Evolutionary conservation across 2,797 vertebrate species (phyloP).

Genomic region (Podarcis lilfordi): DNA sequence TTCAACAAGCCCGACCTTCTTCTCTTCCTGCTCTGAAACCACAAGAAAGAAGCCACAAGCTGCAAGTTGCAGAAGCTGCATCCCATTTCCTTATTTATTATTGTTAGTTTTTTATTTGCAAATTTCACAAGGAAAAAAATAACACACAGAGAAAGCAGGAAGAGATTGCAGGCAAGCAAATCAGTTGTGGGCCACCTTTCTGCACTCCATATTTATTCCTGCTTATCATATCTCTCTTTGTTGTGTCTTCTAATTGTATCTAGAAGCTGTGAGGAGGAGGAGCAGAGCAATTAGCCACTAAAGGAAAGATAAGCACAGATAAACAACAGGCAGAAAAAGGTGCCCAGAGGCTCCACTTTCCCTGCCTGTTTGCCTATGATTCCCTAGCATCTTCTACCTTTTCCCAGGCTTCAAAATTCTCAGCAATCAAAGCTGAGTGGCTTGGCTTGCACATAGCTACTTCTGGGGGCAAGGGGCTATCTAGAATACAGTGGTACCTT

Average conservation of each 20-base stretch:
- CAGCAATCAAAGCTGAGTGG: not conserved
- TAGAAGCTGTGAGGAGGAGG: not conserved
- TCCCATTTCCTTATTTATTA: too few relatives aligned
- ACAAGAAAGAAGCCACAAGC: not conserved
- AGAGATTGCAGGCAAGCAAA: not conserved
- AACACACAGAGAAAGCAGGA: not conserved
- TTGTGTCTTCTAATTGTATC: not conserved
- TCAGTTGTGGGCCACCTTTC: not conserved
- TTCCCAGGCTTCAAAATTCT: not conserved
- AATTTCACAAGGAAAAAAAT: too few relatives aligned
- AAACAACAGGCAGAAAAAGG: not conserved
- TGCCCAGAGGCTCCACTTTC: not conserved
- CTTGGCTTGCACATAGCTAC: not conserved
- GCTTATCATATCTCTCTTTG: not conserved
- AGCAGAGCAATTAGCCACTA: slow-evolving; percentile 5
- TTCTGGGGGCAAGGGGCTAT: not conserved
- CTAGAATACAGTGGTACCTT: too few relatives aligned
- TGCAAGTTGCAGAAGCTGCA: not conserved
- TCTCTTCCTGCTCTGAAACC: not conserved
- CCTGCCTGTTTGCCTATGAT: not conserved
- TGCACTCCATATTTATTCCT: not conserved
- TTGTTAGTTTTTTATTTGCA: too few relatives aligned
- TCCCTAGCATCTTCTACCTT: not conserved
- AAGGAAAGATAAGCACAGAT: not conserved
- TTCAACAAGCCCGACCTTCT: not conserved